These are phyloP conservation scores for Cryptus armator DNA, from an alignment of 2,888 invertebrate genomes.

Conservation along the genomic window DNA sequence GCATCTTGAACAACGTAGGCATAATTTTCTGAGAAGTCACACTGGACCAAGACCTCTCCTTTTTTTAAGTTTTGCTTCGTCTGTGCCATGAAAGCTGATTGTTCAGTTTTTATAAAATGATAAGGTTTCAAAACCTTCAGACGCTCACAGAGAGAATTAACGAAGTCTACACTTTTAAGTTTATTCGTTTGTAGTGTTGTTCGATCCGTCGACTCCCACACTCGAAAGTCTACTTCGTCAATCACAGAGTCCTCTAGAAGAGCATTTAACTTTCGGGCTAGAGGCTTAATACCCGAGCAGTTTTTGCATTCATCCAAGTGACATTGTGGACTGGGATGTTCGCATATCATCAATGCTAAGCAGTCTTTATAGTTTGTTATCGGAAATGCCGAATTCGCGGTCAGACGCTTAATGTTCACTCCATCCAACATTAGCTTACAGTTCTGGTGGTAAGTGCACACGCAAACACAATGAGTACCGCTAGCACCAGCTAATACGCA, in stretches of 20 bases:
- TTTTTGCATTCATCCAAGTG: conserved; percentile 51
- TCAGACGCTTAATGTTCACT: conserved; percentile 30
- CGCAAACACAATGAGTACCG: conserved; percentile 68
- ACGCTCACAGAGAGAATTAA: conserved; percentile 35
- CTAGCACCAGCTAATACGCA: no score
- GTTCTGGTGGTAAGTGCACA: conserved; percentile 66
- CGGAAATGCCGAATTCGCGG: conserved; percentile 17
- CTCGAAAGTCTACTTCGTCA: conserved; percentile 35
- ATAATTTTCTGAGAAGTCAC: no score
- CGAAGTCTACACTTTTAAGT: conserved; percentile 9
- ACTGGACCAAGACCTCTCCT: conserved; percentile 55
- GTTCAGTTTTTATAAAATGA: conserved; percentile 57
- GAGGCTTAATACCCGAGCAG: conserved; percentile 50
- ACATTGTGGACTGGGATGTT: conserved; percentile 23
- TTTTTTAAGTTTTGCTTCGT: conserved; percentile 24
- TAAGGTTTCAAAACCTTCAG: conserved; percentile 45
- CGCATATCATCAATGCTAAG: conserved; percentile 38
- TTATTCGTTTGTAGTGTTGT: conserved; percentile 30
- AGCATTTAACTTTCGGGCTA: conserved; percentile 9
- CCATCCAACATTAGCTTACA: conserved; percentile 58
- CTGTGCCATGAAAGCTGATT: conserved; percentile 21
- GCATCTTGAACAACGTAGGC: conserved; percentile 65
- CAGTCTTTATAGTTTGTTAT: conserved; percentile 15
- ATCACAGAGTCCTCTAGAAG: conserved; percentile 25
- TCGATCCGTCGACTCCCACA: conserved; percentile 42